Percentiles rank a stretch among this genome's conserved stretches.
Conservation (phyloP, 1,140 invertebrate genomes). For the Bombus difficillimus region DNA sequence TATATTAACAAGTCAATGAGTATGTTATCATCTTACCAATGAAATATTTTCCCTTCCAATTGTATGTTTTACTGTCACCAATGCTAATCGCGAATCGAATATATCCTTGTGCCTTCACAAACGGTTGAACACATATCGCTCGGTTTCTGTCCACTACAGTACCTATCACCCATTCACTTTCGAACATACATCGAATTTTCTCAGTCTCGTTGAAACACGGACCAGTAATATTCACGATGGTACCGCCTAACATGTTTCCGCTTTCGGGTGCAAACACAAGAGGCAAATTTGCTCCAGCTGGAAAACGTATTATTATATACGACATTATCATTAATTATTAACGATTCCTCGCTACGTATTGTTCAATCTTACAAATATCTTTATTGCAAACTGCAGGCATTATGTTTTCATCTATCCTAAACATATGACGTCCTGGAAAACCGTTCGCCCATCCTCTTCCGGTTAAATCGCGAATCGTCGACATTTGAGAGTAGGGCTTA, state of each 20-base stretch:
- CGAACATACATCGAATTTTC: slow-evolving; percentile 92
- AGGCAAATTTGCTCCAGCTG: slow-evolving; percentile 90
- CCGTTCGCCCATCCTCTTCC: slow-evolving; percentile 93
- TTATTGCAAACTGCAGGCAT: slow-evolving; percentile 95
- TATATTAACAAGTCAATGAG: too few relatives aligned
- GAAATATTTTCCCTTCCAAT: slow-evolving; percentile 96
- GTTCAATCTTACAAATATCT: slow-evolving; percentile 87
- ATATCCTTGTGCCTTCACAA: slow-evolving; percentile 95
- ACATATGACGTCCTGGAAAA: slow-evolving; percentile 95
- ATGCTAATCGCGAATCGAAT: slow-evolving; percentile 94
- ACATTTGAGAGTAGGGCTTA: slow-evolving; percentile 93
- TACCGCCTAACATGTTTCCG: slow-evolving; percentile 97
- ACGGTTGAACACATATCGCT: slow-evolving; percentile 94
- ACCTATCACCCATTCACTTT: slow-evolving; percentile 89
- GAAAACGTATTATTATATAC: background rate
- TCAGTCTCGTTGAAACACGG: slow-evolving; percentile 92
- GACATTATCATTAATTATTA: background rate
- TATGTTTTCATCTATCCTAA: slow-evolving; percentile 97
- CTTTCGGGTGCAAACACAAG: slow-evolving; percentile 95
- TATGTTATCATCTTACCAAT: slow-evolving; percentile 86
- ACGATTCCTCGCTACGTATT: too few relatives aligned
- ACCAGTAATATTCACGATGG: slow-evolving; percentile 96
- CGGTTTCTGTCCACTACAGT: slow-evolving; percentile 90
- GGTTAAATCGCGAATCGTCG: slow-evolving; percentile 91
- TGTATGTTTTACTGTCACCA: slow-evolving; percentile 89